These are phyloP conservation scores for Tokudaia muenninki DNA, from an alignment of 2,797 vertebrate species.

Conservation along the genomic window DNA sequence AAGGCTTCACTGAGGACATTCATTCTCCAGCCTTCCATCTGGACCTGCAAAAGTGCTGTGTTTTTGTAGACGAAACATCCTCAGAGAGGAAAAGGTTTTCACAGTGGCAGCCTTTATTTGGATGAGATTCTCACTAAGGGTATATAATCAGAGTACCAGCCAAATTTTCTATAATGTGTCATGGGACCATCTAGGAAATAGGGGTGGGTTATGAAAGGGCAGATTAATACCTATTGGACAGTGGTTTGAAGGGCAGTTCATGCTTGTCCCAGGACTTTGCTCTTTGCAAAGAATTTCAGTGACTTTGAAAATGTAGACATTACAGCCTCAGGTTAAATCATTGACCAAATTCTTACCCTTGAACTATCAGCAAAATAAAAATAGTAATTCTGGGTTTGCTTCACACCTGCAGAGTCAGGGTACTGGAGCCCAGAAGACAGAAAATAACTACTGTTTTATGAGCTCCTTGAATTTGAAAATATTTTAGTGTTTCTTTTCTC, in stretches of 20 bases:
- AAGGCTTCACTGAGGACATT: background rate
- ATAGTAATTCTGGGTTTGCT: conserved; percentile 24
- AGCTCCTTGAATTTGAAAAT: conserved; percentile 46
- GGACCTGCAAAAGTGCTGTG: background rate
- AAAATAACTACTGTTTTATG: background rate
- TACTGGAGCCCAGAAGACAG: background rate
- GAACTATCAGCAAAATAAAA: conserved; percentile 36
- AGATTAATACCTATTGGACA: background rate
- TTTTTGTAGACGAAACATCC: background rate
- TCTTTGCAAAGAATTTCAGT: background rate
- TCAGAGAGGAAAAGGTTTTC: background rate
- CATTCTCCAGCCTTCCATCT: background rate
- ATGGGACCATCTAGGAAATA: background rate
- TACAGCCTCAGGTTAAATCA: conserved; percentile 43
- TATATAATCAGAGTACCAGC: background rate
- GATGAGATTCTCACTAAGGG: background rate
- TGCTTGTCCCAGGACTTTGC: background rate
- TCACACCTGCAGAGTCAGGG: background rate
- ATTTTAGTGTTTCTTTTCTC: background rate
- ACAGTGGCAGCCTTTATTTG: background rate
- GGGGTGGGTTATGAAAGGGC: background rate
- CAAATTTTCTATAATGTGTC: background rate
- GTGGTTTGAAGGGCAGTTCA: background rate
- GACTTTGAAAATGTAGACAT: conserved; percentile 4
- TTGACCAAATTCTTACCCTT: background rate